Conservation (phyloP, 1,140 invertebrate genomes). For the Drosophila lowei region DNA sequence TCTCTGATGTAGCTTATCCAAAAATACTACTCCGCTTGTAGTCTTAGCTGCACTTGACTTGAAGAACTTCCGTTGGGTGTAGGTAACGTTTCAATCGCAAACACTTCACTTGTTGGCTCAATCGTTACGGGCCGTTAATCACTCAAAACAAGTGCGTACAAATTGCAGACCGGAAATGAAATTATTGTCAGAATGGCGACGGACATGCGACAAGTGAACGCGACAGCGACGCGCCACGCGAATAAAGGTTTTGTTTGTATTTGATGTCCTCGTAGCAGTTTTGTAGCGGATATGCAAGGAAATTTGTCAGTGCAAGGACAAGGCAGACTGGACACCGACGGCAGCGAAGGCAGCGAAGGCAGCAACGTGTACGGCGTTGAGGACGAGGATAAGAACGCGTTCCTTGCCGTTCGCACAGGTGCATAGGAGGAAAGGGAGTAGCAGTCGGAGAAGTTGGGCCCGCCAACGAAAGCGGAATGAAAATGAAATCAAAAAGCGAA, state of each 20-base stretch:
- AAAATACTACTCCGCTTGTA: slow-evolving; percentile 30
- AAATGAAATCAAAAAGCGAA: slow-evolving; percentile 74
- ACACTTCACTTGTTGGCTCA: slow-evolving; percentile 35
- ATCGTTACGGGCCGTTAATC: slow-evolving; percentile 29
- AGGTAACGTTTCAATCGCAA: background rate
- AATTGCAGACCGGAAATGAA: slow-evolving; percentile 61
- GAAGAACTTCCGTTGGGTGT: slow-evolving; percentile 1
- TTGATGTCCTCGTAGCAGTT: slow-evolving; percentile 33
- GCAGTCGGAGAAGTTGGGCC: background rate
- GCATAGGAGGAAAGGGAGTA: slow-evolving; percentile 10
- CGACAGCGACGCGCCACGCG: slow-evolving; percentile 55
- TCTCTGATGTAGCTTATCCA: slow-evolving; percentile 46
- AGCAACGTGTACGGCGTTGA: slow-evolving; percentile 4
- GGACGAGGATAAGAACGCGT: slow-evolving; percentile 33
- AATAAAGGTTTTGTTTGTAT: slow-evolving; percentile 52
- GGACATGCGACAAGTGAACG: slow-evolving; percentile 67
- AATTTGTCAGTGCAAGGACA: slow-evolving; percentile 73
- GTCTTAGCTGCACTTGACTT: background rate
- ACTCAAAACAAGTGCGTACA: slow-evolving; percentile 50
- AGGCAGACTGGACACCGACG: slow-evolving; percentile 29
- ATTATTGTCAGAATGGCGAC: slow-evolving; percentile 73
- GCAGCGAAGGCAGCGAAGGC: slow-evolving; percentile 29
- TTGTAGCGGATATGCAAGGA: slow-evolving; percentile 69
- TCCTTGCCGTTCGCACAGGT: slow-evolving; percentile 49
- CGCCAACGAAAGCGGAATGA: slow-evolving; percentile 55